Base-by-base conservation (phyloP, 2,888 invertebrate species). In the Platycheirus albimanus region DNA sequence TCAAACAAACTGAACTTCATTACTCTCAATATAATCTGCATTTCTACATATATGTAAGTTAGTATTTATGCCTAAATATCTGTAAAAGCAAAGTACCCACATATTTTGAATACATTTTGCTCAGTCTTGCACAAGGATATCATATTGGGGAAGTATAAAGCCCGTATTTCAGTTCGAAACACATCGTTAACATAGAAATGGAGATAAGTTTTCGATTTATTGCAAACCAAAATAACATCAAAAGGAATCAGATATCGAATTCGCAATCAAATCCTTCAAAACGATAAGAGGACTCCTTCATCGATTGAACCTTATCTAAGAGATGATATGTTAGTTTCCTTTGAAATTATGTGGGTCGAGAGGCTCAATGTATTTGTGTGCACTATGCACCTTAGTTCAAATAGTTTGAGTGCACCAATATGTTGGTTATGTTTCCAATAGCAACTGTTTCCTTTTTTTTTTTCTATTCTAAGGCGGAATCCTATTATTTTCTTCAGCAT, bases 331-430 rank as follows among this genome's bases (percentile, higher is more conserved):
- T 19, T 45, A 24, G 24, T 15, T 58, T 38, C 24, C 15, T 38
- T 58, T 58, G 28, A 10, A 38, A 47, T 76, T 63, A 76, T 69
- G 52, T 76, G 76, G 67, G 76, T 76, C 33, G 51, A 41, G 51
- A 76, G 67, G 56, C 58, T 47, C 13, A 28, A 45, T 54, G 11
- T 15, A 19, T 28, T 13, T 58, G 19, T 66, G 56, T 66, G 19
- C 45, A 54, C 45, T 66, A 49, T 66, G 19, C 45, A 54, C 45
- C 38, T 63, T 33, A 54, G 56, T 66, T 49, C 30, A 3, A 51
- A 51, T 58, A 58, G 24, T 58, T 58, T 15, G 41, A 58, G 24
- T 11, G 13, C 38, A 58, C 41, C 58, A 41, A 38, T 41, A 41
- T 56, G 58, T 41, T 15, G 38, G 36, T 56, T n/a, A n/a, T n/a